Evolutionary conservation across 2,113 vertebrate species (phyloP).

Genomic region (Hippocampus guttulatus): DNA sequence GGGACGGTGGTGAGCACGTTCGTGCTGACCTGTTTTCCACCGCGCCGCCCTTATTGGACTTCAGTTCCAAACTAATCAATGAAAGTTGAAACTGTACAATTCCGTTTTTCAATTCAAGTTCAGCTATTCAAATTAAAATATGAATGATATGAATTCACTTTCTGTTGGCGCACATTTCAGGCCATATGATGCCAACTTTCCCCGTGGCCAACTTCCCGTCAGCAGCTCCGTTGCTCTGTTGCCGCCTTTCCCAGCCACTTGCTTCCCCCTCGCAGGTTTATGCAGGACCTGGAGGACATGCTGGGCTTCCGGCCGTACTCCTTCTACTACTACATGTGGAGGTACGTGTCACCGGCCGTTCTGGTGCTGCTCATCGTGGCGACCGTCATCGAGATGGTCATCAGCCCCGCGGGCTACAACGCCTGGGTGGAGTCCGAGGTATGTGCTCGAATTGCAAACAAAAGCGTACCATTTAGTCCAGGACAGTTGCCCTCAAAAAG

Average conservation of each 20-base stretch:
- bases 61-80: too few species aligned
- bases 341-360: slow-evolving; percentile 88
- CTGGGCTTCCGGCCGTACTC: slow-evolving; percentile 87
- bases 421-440: slow-evolving; percentile 94
- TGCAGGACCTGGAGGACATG: slow-evolving; percentile 98
- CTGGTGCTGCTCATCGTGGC: slow-evolving; percentile 83
- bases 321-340: slow-evolving; percentile 97
- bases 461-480: background rate
- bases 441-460: background rate
- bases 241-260: background rate
- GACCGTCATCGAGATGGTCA: slow-evolving; percentile 88
- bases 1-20: too few species aligned
- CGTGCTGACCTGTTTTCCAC: too few species aligned
- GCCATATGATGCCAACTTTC: too few species aligned
- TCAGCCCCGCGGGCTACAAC: slow-evolving; percentile 90
- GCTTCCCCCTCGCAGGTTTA: slow-evolving; percentile 77
- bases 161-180: too few species aligned
- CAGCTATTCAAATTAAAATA: background rate
- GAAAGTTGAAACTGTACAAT: too few species aligned
- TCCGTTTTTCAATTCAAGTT: too few species aligned
- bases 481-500: background rate
- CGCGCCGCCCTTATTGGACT: too few species aligned
- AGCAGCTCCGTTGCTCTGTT: background rate
- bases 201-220: too few species aligned
- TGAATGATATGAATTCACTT: background rate